phyloP scores from a whole-genome alignment of 2,888 invertebrate genomes.

The Deilephila elpenor region DNA sequence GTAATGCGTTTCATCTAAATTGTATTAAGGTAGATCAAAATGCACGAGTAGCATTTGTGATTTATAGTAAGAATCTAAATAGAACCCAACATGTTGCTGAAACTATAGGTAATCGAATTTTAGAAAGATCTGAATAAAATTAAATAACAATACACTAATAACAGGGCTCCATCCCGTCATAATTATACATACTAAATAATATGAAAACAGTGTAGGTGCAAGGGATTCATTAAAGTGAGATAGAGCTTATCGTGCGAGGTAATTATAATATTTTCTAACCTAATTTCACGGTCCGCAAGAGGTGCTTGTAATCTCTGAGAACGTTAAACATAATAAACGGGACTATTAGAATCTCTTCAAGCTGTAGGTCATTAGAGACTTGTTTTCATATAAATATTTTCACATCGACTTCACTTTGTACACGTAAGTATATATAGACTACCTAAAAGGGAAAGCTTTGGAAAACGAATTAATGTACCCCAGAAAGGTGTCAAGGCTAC shows the following conservation, averaged over 20 bases:
- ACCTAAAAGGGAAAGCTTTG: slow-evolving; percentile 48
- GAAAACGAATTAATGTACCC: background rate
- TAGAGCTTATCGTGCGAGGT: slow-evolving; percentile 44
- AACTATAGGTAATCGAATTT: no score
- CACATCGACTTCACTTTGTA: slow-evolving; percentile 43
- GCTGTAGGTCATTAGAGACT: slow-evolving; percentile 47
- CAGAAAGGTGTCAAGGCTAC: slow-evolving; percentile 7
- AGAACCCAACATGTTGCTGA: no score
- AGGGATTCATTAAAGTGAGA: slow-evolving; percentile 34
- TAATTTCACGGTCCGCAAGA: slow-evolving; percentile 49
- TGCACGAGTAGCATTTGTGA: no score
- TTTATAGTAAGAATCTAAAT: no score
- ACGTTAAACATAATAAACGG: slow-evolving; percentile 46
- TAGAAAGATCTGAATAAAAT: background rate
- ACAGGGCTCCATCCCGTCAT: background rate
- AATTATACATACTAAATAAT: background rate
- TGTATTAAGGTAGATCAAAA: no score
- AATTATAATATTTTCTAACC: slow-evolving; percentile 54
- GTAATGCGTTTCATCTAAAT: no score
- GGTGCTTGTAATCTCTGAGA: slow-evolving; percentile 42
- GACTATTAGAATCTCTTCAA: slow-evolving; percentile 45
- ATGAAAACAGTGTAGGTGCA: slow-evolving; percentile 22
- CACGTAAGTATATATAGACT: slow-evolving; percentile 39
- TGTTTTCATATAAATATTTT: slow-evolving; percentile 52
- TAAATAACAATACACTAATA: background rate